These are phyloP conservation scores for Athene noctua DNA, from an alignment of 2,113 vertebrate genomes.

Conservation along the genomic window DNA sequence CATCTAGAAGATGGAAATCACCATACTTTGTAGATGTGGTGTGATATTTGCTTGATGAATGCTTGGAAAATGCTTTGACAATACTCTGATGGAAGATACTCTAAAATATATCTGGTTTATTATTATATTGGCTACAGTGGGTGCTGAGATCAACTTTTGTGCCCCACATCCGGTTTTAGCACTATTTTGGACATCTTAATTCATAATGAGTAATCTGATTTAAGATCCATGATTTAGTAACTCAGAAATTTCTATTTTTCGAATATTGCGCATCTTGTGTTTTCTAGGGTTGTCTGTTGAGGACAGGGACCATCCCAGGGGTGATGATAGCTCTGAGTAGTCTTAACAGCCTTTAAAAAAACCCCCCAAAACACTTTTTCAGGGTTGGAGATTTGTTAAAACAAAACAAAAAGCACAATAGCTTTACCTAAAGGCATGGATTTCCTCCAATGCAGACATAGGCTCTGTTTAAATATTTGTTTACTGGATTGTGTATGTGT, in stretches of 20 bases:
- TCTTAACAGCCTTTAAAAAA: neutral
- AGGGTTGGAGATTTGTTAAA: neutral
- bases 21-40: neutral
- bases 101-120: neutral
- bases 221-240: neutral
- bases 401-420: neutral
- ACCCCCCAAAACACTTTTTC: neutral
- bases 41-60: neutral
- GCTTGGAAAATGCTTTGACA: neutral
- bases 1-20: neutral
- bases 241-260: neutral
- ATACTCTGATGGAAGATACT: neutral
- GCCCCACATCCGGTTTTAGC: neutral
- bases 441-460: conserved; percentile 7
- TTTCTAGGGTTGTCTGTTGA: neutral
- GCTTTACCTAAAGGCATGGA: conserved; percentile 27
- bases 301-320: neutral
- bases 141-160: neutral
- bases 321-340: neutral
- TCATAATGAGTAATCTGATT: neutral
- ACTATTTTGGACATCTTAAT: neutral
- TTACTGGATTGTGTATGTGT: neutral
- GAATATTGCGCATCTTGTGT: neutral
- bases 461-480: neutral
- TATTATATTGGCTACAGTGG: neutral